phyloP scores from a whole-genome alignment of 2,888 invertebrate species.

The Agrotis exclamationis region DNA sequence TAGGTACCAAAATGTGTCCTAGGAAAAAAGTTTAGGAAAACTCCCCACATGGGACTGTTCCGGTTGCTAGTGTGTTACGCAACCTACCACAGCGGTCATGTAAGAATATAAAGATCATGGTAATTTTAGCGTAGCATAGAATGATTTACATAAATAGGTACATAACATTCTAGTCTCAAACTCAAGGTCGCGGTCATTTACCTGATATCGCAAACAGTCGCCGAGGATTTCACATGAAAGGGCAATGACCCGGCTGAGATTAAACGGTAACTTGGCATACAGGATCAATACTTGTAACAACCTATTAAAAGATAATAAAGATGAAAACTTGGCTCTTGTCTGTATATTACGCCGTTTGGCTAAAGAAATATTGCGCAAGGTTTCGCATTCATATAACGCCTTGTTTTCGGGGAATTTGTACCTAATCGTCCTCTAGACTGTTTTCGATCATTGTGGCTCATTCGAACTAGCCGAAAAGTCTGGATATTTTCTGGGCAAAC shows the following conservation, averaged over 20 bases:
- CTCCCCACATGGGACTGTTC: background rate
- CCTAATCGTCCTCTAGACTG: background rate
- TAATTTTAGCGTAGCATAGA: conserved; percentile 4
- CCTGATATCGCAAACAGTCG: conserved; percentile 41
- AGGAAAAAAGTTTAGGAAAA: background rate
- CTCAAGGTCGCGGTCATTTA: conserved; percentile 48
- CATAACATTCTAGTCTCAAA: conserved; percentile 16
- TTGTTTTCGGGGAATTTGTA: background rate
- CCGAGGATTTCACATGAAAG: conserved; percentile 17
- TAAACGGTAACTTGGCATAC: conserved; percentile 17
- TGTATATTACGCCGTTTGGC: background rate
- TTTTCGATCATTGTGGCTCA: background rate
- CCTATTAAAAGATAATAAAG: conserved; percentile 17
- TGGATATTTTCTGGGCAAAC: background rate
- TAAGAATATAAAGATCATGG: conserved; percentile 8
- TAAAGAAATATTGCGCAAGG: conserved; percentile 23
- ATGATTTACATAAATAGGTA: conserved; percentile 32
- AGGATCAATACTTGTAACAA: conserved; percentile 37
- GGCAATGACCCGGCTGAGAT: conserved; percentile 40
- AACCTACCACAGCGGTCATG: background rate
- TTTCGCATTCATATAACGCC: conserved; percentile 3
- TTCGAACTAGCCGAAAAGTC: no score
- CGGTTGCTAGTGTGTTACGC: conserved; percentile 17
- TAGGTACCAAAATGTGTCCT: background rate
- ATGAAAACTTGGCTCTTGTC: conserved; percentile 17